phyloP scores from a whole-genome alignment of 92 coral and sea anemone genomes.

The Parazoanthus darwini region DNA sequence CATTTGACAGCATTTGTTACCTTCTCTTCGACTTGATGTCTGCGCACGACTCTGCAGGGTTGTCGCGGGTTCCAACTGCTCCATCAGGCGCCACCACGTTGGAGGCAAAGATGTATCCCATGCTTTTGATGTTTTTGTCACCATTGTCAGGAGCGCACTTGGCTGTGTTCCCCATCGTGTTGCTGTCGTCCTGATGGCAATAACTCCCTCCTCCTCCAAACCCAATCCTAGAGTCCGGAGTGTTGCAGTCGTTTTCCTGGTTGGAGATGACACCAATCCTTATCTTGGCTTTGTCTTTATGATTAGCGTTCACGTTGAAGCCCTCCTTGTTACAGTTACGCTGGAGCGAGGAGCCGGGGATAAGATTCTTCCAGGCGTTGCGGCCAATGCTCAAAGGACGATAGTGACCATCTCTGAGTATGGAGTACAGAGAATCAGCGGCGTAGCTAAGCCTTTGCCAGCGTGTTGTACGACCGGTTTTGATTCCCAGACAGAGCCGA shows the following conservation, averaged over 20 bases:
- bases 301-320: conserved; percentile 15
- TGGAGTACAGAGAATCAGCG: conserved; percentile 17
- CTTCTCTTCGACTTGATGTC: conserved; percentile 21
- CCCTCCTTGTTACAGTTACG: conserved; percentile 31
- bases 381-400: conserved; percentile 19
- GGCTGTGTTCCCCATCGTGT: conserved; percentile 41
- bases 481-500: conserved; percentile 31
- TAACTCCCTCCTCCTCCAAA: conserved; percentile 27
- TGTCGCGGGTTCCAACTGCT: conserved; percentile 16
- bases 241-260: conserved; percentile 15
- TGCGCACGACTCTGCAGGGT: conserved; percentile 51
- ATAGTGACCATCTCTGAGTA: conserved; percentile 9
- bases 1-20: background rate
- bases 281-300: background rate
- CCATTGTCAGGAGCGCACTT: conserved; percentile 18
- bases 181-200: conserved; percentile 19
- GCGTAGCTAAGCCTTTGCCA: conserved; percentile 27
- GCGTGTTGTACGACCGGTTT: background rate
- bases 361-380: conserved; percentile 2
- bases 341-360: conserved; percentile 19
- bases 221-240: conserved; percentile 41
- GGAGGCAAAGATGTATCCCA: conserved; percentile 42
- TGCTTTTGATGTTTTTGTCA: conserved; percentile 24
- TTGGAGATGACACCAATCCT: conserved; percentile 18
- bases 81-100: background rate